Conservation (phyloP, 2,797 vertebrate species). For the Strix occidentalis region DNA sequence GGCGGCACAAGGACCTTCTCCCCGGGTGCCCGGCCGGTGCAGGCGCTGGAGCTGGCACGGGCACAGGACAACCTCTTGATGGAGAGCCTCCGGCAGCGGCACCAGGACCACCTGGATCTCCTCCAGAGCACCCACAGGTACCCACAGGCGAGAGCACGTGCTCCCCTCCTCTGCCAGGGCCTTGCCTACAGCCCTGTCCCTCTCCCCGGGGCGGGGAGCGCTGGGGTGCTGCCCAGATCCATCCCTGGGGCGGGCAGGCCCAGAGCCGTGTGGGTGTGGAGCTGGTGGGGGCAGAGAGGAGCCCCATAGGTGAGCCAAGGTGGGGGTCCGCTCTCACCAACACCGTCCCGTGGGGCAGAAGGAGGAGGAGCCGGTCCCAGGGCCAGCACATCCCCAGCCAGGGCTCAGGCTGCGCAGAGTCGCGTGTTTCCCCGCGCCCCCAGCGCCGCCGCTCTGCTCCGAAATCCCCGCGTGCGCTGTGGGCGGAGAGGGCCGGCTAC, state of each 20-base stretch:
- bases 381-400: too few relatives aligned
- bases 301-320: accelerated
- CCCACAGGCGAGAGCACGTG: too few relatives aligned
- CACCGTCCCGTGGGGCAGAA: background rate
- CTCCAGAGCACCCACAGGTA: slow-evolving; percentile 86
- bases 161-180: background rate
- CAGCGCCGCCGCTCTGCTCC: too few relatives aligned
- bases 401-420: too few relatives aligned
- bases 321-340: background rate
- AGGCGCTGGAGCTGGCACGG: slow-evolving; percentile 82
- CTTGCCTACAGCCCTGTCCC: background rate
- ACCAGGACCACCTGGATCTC: slow-evolving; percentile 84
- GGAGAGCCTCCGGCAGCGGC: slow-evolving; percentile 81
- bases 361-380: background rate
- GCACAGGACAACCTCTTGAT: slow-evolving; percentile 81
- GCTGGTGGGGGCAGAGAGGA: background rate
- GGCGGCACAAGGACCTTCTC: background rate
- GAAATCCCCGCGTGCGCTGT: too few relatives aligned
- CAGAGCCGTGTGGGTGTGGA: accelerated
- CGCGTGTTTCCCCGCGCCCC: too few relatives aligned
- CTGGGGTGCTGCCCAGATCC: background rate
- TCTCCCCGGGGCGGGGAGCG: background rate
- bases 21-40: slow-evolving; percentile 70
- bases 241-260: background rate
- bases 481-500: too few relatives aligned